Percentiles rank a stretch among this genome's conserved stretches.
These are phyloP conservation scores for Etheostoma nigrum DNA, from an alignment of 2,797 vertebrate genomes.

Conservation along the genomic window DNA sequence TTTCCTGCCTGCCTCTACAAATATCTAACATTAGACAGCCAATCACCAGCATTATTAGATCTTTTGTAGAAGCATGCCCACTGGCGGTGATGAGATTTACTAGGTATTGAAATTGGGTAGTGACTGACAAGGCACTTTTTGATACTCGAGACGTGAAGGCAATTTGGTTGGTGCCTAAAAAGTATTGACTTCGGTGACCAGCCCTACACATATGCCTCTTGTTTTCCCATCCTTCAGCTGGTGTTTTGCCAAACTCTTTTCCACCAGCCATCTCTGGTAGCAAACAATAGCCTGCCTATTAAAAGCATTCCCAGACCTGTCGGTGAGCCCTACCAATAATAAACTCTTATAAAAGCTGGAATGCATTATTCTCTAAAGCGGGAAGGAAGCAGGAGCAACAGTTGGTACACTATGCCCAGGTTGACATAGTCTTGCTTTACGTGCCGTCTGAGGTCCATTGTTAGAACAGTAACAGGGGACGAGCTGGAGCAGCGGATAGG, in stretches of 20 bases:
- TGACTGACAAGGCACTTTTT: too few species aligned
- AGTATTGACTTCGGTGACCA: too few species aligned
- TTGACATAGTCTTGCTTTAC: conserved; percentile 74
- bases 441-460: conserved; percentile 80
- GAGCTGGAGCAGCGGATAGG: conserved; percentile 67
- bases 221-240: conserved; percentile 59
- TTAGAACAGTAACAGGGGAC: conserved; percentile 74
- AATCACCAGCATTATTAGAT: too few species aligned
- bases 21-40: too few species aligned
- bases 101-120: too few species aligned
- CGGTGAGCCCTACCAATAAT: conserved; percentile 75
- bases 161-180: too few species aligned
- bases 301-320: conserved; percentile 78
- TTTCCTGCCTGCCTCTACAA: too few species aligned
- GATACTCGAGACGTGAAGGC: too few species aligned
- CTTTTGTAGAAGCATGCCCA: too few species aligned
- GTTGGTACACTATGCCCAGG: conserved; percentile 76
- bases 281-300: conserved; percentile 67
- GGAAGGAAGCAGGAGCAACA: conserved; percentile 82
- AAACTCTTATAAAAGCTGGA: conserved; percentile 77
- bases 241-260: conserved; percentile 59
- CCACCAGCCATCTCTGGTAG: conserved; percentile 50
- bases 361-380: conserved; percentile 75
- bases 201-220: conserved; percentile 8
- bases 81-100: too few species aligned